Conservation (phyloP, 1,140 invertebrate species). For the Thaumetopoea pityocampa region DNA sequence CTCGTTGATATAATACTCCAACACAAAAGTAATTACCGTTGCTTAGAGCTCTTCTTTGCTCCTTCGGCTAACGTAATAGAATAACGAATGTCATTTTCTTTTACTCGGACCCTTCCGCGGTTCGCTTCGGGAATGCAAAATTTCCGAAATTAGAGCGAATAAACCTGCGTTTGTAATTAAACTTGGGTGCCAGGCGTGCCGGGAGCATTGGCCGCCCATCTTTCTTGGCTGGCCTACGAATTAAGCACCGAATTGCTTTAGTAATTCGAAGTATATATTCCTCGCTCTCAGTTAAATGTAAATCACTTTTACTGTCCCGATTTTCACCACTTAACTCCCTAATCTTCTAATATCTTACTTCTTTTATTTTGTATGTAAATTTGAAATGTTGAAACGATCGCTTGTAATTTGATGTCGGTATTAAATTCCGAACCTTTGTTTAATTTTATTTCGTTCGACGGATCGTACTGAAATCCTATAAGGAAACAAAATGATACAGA, state of each 20-base stretch:
- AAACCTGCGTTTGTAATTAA: constrained; percentile 75
- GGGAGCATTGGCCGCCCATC: constrained; percentile 55
- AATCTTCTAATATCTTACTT: constrained; percentile 36
- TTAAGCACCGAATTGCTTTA: constrained; percentile 72
- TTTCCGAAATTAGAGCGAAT: constrained; percentile 72
- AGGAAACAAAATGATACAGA: constrained; percentile 12
- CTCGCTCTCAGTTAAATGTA: constrained; percentile 65
- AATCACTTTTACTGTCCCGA: constrained; percentile 70
- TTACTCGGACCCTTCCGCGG: constrained; percentile 67
- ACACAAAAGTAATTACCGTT: constrained; percentile 61
- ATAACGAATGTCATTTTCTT: constrained; percentile 75
- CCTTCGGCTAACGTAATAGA: constrained; percentile 66
- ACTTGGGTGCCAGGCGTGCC: constrained; percentile 47
- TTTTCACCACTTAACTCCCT: constrained; percentile 41
- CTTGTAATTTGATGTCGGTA: constrained; percentile 14
- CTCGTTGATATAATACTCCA: constrained; percentile 15
- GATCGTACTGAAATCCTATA: constrained; percentile 4
- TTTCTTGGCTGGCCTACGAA: constrained; percentile 71
- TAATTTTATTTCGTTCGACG: constrained; percentile 11
- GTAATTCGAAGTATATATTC: constrained; percentile 74
- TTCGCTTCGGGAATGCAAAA: constrained; percentile 71
- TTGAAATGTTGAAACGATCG: constrained; percentile 11
- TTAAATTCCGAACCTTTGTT: constrained; percentile 11
- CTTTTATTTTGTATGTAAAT: constrained; percentile 31
- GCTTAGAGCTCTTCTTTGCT: constrained; percentile 43